phyloP scores from a whole-genome alignment of 2,888 invertebrate genomes.

The Acutogordius australiensis region DNA sequence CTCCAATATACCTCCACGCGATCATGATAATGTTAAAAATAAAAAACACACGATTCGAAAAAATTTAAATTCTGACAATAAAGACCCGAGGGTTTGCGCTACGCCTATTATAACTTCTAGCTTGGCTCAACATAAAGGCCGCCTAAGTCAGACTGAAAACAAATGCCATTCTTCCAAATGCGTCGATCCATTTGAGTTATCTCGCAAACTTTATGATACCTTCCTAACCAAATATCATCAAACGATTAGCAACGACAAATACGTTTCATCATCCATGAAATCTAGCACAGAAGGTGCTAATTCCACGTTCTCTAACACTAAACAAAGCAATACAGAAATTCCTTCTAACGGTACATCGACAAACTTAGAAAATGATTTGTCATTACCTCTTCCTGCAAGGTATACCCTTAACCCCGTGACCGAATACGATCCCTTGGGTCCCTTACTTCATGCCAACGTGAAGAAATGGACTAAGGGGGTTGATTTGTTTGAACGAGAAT shows the following conservation, averaged over 20 bases:
- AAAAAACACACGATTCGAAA: background rate
- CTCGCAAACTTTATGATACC: background rate
- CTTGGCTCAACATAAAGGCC: background rate
- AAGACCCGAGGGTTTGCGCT: background rate
- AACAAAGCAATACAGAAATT: no score
- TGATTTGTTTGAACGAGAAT: constrained; percentile 81
- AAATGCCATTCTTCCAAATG: background rate
- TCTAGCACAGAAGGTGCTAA: background rate
- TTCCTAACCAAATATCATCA: background rate
- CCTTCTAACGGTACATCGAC: no score
- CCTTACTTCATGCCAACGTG: constrained; percentile 53
- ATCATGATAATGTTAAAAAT: background rate
- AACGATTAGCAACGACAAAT: background rate
- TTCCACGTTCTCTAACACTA: background rate
- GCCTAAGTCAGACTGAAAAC: background rate
- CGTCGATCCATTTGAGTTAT: background rate
- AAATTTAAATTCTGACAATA: background rate
- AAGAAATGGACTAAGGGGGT: constrained; percentile 87
- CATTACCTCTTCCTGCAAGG: no score
- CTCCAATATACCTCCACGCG: constrained; percentile 29
- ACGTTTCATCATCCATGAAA: background rate
- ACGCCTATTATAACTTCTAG: background rate
- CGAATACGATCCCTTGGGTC: constrained; percentile 19
- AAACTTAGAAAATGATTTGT: no score
- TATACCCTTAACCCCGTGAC: background rate